Base-by-base conservation (phyloP, 2,888 invertebrate species). In the Gymnoscelis rufifasciata region DNA sequence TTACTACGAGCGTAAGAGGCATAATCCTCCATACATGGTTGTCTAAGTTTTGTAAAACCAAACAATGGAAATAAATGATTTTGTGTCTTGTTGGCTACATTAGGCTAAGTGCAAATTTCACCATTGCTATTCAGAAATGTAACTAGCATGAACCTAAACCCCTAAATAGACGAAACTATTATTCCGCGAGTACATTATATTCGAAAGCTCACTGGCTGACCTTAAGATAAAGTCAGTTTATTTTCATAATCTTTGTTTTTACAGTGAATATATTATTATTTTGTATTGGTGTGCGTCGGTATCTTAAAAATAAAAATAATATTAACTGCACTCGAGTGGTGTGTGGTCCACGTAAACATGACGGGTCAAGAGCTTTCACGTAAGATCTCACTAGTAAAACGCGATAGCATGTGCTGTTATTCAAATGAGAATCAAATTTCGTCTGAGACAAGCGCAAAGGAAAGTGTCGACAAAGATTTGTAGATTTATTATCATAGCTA, bases 391-490 rank as follows among this genome's bases (percentile, higher is more conserved):
- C 66, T 68, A 68, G 65, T 75, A 73, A 77, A 80, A 79, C 66
- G 65, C 67, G 68, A 76, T 75, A 72, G 64, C 66, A 61, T 64
- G 62, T 68, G 68, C 69, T 69, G 71, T 73, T 76, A 80, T 73
- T 77, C 74, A 72, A 74, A 68, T 73, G 66, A 73, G 77, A 62
- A 59, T 84, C 78, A 68, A 74, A 79, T 83, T 83, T 76, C 79
- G 70, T 72, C 62, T 71, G 59, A 69, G 65, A 66, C 64, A 66
- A 62, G 59, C 64, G 59, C 60, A 52, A 52, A 67, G 67, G 68
- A 68, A 69, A 73, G 74, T 74, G 78, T 74, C 74, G 74, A 75
- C 75, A 56, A 58, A 57, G 62, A 62, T 66, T 65, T 55, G 55
- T 57, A 74, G 79, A 84, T 84, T 83, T 84, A 84, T 83, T 72